phyloP scores from a whole-genome alignment of 2,797 vertebrate species.

The Apodemus agrarius region DNA sequence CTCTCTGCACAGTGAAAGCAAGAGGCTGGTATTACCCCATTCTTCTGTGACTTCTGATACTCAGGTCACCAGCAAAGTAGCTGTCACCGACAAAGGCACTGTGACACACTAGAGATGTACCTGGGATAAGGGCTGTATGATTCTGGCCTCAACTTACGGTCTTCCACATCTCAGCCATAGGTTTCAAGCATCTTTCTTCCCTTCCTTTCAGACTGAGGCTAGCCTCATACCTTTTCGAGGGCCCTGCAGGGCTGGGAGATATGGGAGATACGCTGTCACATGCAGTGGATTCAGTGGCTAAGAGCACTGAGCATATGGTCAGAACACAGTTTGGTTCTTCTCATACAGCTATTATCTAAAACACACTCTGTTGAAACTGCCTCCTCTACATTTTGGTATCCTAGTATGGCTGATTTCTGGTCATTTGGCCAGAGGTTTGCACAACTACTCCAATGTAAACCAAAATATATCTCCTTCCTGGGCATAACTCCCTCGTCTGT shows the following conservation, averaged over 20 bases:
- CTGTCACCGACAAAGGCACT: neutral
- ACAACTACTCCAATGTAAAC: neutral
- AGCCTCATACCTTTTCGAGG: neutral
- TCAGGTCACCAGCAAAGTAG: fast-evolving
- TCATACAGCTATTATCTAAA: neutral
- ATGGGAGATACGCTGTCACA: neutral
- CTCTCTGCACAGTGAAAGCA: neutral
- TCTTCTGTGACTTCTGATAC: neutral
- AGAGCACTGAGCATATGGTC: neutral
- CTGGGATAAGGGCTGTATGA: too few species aligned
- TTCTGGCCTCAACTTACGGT: neutral
- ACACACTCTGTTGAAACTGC: neutral
- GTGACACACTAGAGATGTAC: too few species aligned
- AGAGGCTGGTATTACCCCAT: neutral
- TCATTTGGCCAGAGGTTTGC: neutral
- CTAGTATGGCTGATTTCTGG: neutral
- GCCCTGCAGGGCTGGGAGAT: neutral
- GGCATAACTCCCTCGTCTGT: neutral
- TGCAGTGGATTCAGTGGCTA: fast-evolving
- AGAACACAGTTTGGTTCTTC: neutral
- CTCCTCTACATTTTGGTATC: neutral
- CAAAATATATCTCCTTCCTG: neutral
- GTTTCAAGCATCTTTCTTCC: neutral
- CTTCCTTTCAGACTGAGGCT: neutral
- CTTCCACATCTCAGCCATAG: neutral